These are phyloP conservation scores for Anoplopoma fimbria DNA, from an alignment of 2,113 vertebrate species.

Conservation along the genomic window DNA sequence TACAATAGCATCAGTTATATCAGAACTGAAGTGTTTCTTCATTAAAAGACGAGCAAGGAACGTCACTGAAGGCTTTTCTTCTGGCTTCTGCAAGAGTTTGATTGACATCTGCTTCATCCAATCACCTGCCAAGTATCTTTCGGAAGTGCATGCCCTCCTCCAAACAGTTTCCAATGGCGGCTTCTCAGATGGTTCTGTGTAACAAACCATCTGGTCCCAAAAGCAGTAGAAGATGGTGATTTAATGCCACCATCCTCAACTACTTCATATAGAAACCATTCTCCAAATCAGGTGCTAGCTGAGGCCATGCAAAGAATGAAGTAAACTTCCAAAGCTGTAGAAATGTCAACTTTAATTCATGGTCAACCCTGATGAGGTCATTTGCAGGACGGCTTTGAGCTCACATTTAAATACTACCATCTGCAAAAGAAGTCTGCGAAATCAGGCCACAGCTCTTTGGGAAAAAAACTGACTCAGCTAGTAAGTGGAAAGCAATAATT, in stretches of 20 bases:
- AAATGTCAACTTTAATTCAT: conserved; percentile 29
- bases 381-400: neutral
- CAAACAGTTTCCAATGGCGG: neutral
- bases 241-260: neutral
- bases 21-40: neutral
- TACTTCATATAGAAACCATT: neutral
- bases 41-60: neutral
- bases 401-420: conserved; percentile 1
- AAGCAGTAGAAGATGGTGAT: neutral
- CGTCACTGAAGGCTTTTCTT: neutral
- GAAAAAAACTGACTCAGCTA: neutral
- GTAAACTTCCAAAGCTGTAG: neutral
- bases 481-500: conserved; percentile 28
- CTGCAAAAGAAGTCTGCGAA: neutral
- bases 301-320: neutral
- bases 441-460: neutral
- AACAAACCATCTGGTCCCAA: neutral
- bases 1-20: neutral
- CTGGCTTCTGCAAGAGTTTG: neutral
- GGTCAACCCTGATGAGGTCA: neutral
- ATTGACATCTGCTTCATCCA: neutral
- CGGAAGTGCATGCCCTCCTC: neutral
- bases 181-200: neutral
- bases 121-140: neutral
- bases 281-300: neutral